These are phyloP conservation scores for Ephydatia muelleri DNA, from an alignment of 37 sponge, comb jelly and placozoan species.

Conservation along the genomic window DNA sequence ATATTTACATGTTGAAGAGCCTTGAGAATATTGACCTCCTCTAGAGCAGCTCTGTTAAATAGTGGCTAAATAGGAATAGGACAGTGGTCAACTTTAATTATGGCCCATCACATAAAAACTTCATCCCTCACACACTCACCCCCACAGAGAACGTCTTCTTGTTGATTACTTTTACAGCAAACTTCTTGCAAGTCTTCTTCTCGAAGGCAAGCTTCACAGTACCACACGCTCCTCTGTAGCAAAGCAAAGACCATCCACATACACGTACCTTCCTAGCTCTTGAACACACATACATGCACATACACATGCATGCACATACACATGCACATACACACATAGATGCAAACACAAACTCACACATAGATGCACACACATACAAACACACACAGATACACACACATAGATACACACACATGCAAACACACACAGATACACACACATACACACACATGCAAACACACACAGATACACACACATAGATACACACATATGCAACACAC, in stretches of 20 bases:
- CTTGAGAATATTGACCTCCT: conserved; percentile 87
- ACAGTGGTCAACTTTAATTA: not conserved
- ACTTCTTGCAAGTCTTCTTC: conserved; percentile 67
- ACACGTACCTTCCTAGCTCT: too few relatives aligned
- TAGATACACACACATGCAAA: too few relatives aligned
- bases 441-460: too few relatives aligned
- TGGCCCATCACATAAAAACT: not conserved
- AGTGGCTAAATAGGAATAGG: conserved; percentile 45
- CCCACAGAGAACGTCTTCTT: conserved; percentile 87
- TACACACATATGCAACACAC: too few relatives aligned
- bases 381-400: too few relatives aligned
- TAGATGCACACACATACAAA: too few relatives aligned
- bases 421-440: too few relatives aligned
- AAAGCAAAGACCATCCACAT: too few relatives aligned
- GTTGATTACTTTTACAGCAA: conserved; percentile 88
- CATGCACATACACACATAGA: not conserved
- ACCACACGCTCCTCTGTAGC: conserved; percentile 88
- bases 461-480: too few relatives aligned
- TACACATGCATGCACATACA: not conserved
- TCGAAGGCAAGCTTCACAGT: conserved; percentile 89
- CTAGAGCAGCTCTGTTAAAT: conserved; percentile 69
- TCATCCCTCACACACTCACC: conserved; percentile 41
- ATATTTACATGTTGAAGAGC: conserved; percentile 73
- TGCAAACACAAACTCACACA: too few relatives aligned
- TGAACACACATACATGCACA: too few relatives aligned